Evolutionary conservation across 2,888 invertebrate species (phyloP).

Genomic region (Herminia tarsipennalis): DNA sequence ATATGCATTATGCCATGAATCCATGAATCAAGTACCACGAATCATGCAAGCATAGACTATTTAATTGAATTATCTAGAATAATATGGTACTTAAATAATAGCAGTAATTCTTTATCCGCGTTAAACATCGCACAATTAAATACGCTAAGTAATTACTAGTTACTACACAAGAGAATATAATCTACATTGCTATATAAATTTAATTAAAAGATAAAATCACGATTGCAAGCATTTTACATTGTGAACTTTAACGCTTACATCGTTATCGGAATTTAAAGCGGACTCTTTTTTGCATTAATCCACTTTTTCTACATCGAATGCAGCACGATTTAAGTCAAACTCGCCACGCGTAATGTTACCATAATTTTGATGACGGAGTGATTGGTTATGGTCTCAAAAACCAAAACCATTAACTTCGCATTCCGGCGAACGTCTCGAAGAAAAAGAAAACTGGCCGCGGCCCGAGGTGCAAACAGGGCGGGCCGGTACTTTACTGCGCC

Average conservation of each 20-base stretch:
- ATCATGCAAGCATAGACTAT: background rate
- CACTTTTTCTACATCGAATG: slow-evolving; percentile 38
- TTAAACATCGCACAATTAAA: slow-evolving; percentile 15
- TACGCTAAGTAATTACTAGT: slow-evolving; percentile 27
- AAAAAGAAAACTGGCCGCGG: slow-evolving; percentile 60
- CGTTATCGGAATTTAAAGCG: slow-evolving; percentile 35
- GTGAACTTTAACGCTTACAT: slow-evolving; percentile 15
- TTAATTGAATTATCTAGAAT: slow-evolving; percentile 1
- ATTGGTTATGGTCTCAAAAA: slow-evolving; percentile 74
- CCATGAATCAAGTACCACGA: slow-evolving; percentile 9
- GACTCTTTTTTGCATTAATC: slow-evolving; percentile 34
- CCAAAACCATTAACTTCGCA: slow-evolving; percentile 76
- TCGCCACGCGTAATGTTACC: slow-evolving; percentile 57
- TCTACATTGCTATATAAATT: slow-evolving; percentile 25
- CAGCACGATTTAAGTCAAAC: slow-evolving; percentile 37
- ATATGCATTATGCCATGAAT: slow-evolving; percentile 3
- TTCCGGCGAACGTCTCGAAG: slow-evolving; percentile 58
- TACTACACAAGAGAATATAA: slow-evolving; percentile 16
- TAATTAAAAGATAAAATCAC: slow-evolving; percentile 45
- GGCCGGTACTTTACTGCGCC: slow-evolving; percentile 72
- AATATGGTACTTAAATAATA: slow-evolving; percentile 3
- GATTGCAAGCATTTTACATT: slow-evolving; percentile 35
- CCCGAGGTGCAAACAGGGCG: slow-evolving; percentile 79
- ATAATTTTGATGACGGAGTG: slow-evolving; percentile 76
- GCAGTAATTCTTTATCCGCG: slow-evolving; percentile 3